These are phyloP conservation scores for Morus bassanus DNA, from an alignment of 2,797 vertebrate species.

Conservation along the genomic window DNA sequence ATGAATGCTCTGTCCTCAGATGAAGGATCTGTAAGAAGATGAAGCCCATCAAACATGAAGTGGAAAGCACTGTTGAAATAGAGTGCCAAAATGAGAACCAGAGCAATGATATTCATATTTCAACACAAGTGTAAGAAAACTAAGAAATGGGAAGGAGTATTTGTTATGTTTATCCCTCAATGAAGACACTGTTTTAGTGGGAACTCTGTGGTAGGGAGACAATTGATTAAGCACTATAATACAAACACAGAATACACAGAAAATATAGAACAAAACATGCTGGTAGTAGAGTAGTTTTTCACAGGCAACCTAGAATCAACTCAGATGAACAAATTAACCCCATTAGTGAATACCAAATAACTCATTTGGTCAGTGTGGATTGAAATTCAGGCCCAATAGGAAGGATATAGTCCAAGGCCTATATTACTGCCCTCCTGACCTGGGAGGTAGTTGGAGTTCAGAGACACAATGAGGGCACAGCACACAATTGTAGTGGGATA, in stretches of 20 bases:
- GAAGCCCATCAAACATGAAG: background rate
- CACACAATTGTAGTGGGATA: background rate
- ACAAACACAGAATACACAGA: background rate
- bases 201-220: background rate
- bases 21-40: background rate
- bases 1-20: background rate
- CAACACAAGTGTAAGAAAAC: background rate
- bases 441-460: background rate
- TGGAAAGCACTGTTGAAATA: background rate
- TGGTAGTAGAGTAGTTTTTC: background rate
- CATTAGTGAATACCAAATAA: background rate
- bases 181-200: background rate
- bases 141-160: background rate
- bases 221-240: background rate
- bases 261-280: background rate
- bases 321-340: background rate
- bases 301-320: background rate
- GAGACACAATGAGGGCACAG: background rate
- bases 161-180: background rate
- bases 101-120: background rate
- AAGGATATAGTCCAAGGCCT: background rate
- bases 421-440: background rate
- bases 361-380: background rate
- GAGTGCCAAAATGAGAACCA: background rate
- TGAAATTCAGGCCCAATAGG: background rate